Percentiles rank a stretch among this genome's conserved stretches.
Evolutionary conservation across 2,888 invertebrate species (phyloP).

Genomic region (Timandra comae): DNA sequence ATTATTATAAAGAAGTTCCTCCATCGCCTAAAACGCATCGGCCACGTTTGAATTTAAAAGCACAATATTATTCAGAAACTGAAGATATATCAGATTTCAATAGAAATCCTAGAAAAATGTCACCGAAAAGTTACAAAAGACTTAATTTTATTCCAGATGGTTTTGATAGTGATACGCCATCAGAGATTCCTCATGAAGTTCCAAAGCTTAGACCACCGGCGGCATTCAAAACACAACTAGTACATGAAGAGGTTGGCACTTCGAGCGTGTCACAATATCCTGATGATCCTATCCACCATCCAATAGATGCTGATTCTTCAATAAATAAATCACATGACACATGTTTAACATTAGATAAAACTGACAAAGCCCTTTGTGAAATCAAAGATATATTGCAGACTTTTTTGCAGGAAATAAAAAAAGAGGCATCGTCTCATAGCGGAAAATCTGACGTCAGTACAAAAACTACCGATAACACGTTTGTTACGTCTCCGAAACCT

Average conservation of each 20-base stretch:
- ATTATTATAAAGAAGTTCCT: slow-evolving; percentile 52
- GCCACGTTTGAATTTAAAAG: slow-evolving; percentile 54
- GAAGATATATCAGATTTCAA: slow-evolving; percentile 26
- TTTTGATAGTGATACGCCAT: slow-evolving; percentile 24
- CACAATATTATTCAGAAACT: slow-evolving; percentile 42
- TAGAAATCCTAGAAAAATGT: slow-evolving; percentile 8
- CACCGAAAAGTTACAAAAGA: slow-evolving; percentile 20
- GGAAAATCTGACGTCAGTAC: slow-evolving; percentile 34
- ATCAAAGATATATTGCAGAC: slow-evolving; percentile 62
- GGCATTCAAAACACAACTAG: too few relatives aligned
- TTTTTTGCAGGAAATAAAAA: slow-evolving; percentile 61
- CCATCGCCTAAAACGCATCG: slow-evolving; percentile 57
- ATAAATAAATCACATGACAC: slow-evolving; percentile 45
- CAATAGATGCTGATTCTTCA: slow-evolving; percentile 28
- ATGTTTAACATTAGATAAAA: slow-evolving; percentile 40
- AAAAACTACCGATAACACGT: slow-evolving; percentile 26
- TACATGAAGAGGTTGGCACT: too few relatives aligned
- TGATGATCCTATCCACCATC: too few relatives aligned
- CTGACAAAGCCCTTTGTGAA: slow-evolving; percentile 60
- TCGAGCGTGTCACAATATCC: too few relatives aligned
- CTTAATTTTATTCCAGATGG: slow-evolving; percentile 18
- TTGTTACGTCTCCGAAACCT: too few relatives aligned
- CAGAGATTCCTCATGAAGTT: too few relatives aligned
- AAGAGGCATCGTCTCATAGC: slow-evolving; percentile 40
- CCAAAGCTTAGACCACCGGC: too few relatives aligned